A percentile compares a stretch with the other conserved stretches of the same genome.
Conservation (phyloP, 2,888 invertebrate genomes). For the Cancer borealis region DNA sequence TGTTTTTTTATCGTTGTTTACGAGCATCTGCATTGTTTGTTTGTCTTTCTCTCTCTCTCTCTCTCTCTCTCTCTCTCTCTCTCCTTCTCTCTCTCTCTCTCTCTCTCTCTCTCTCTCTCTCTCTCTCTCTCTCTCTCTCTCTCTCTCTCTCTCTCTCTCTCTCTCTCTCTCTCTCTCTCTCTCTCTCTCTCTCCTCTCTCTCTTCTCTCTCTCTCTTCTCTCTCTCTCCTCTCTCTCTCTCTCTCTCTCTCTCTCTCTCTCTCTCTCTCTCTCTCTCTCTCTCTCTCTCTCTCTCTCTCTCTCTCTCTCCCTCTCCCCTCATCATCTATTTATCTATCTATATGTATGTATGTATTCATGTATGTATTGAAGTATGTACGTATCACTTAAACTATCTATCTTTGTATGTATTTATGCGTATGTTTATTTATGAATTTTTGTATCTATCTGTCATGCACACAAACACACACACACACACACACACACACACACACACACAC, state of each 20-base stretch:
- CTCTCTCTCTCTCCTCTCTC: neutral
- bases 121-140: neutral
- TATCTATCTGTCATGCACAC: neutral
- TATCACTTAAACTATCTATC: neutral
- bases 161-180: neutral
- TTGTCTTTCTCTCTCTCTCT: neutral
- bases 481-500: neutral
- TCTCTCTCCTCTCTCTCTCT: neutral
- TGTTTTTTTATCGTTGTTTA: neutral
- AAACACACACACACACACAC: constrained; percentile 28
- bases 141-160: too few relatives aligned
- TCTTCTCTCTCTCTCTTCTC: constrained; percentile 1
- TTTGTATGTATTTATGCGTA: neutral
- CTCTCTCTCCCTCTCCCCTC: too few relatives aligned
- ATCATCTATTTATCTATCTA: too few relatives aligned
- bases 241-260: neutral
- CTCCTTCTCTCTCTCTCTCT: neutral
- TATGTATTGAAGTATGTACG: neutral
- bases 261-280: neutral
- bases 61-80: constrained; percentile 1
- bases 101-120: neutral
- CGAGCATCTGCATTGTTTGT: neutral
- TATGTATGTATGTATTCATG: neutral
- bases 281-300: too few relatives aligned
- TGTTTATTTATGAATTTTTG: neutral